Evolutionary conservation across 37 sponge, comb jelly and placozoan species (phyloP).

Genomic region (Tethya wilhelma): DNA sequence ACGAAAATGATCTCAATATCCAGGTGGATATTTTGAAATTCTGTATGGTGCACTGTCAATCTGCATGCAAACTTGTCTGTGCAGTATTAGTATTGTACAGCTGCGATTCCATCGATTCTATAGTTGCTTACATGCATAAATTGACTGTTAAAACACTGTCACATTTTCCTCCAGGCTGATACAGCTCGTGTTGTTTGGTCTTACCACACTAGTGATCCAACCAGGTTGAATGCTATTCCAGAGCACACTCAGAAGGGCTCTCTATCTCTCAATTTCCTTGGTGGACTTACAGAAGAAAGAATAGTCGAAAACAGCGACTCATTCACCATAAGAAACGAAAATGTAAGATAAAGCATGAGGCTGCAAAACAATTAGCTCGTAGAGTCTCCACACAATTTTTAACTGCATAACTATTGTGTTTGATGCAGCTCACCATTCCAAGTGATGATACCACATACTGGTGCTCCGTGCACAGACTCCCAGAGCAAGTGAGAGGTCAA

Average conservation of each 20-base stretch:
- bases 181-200: slow-evolving; percentile 18
- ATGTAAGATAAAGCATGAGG: no score
- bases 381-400: background rate
- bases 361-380: no score
- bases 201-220: background rate
- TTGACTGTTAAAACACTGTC: no score
- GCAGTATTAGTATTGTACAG: no score
- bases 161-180: slow-evolving; percentile 25
- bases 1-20: slow-evolving; percentile 17
- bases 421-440: slow-evolving; percentile 21
- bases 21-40: background rate
- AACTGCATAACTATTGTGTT: no score
- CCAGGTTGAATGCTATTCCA: background rate
- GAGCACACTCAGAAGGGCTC: slow-evolving; percentile 3
- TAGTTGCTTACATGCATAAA: no score
- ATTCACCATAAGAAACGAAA: background rate
- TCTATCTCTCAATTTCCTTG: slow-evolving; percentile 22
- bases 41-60: background rate
- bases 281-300: slow-evolving; percentile 4
- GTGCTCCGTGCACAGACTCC: slow-evolving; percentile 11
- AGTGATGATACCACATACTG: slow-evolving; percentile 25
- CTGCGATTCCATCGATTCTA: no score
- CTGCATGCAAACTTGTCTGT: no score
- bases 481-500: slow-evolving; percentile 1
- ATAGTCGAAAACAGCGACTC: background rate